Base-by-base conservation (phyloP, 2,888 invertebrate species). In the Agonopterix alstromeriana region DNA sequence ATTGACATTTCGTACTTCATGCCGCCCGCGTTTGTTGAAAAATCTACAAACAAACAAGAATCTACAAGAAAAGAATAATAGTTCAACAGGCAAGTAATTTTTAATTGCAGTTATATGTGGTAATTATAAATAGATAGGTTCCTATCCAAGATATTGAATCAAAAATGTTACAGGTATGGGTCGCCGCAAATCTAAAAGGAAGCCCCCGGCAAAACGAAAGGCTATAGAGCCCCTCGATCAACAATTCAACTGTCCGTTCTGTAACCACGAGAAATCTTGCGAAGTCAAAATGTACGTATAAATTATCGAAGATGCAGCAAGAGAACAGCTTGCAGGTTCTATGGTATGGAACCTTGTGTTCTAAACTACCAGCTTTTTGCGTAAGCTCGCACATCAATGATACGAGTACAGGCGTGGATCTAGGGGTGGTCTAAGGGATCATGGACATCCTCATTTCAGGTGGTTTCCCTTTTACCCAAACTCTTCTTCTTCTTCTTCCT, bases 241-340 rank as follows among this genome's bases (percentile, higher is more conserved):
- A 50, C 96, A 97, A 75, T 99, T 99, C 77, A 98, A 98, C 76
- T 99, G 99, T 72, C 99, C 99, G 9, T 99, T 99, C 88, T 99
- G 99, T 80, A 99, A 99, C 82, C 99, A 99, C 77, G 99, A 99
- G 82, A 97, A 97, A 70, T 98, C 98, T 0, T 99, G 99, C 80
- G 99, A 99, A 90, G 99, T 99, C 12, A 98, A 98, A 93, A 97
- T 99, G 99, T 98, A 90, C 90, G 93, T 90, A 43, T 2, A 11
- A 17, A 27, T 27, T 36, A 1, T 48, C 43, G 5, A 27, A 27
- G 27, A 5, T 27, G 5, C 27, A 27, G 27, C 27, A 7, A 27
- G 27, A 7, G 27, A 27, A 27, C 2, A 27, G 27, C 5, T 27
- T 27, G 27, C 17, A 14, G 17, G 8, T 50, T 48, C 45, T 38